phyloP scores from a whole-genome alignment of 2,888 invertebrate species.

The Ectemnius cavifrons region DNA sequence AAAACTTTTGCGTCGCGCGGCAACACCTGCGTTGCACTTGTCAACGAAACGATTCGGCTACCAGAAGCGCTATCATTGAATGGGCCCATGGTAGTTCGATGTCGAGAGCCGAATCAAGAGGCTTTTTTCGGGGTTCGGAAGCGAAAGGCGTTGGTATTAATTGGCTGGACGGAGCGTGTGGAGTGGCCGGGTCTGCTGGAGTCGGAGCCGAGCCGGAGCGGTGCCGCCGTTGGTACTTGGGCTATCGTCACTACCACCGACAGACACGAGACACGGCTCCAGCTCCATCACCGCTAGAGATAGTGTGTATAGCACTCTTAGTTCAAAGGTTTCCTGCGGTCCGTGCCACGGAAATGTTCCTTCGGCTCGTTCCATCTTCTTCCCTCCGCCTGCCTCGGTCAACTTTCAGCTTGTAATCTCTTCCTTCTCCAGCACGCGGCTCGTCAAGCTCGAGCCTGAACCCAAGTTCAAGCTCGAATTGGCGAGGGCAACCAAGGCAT shows the following conservation, averaged over 20 bases:
- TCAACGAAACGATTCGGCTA: slow-evolving; percentile 53
- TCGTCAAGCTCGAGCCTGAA: not conserved
- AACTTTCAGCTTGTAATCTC: slow-evolving; percentile 43
- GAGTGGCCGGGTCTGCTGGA: slow-evolving; percentile 27
- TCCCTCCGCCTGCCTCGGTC: slow-evolving; percentile 54
- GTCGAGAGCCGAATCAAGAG: slow-evolving; percentile 52
- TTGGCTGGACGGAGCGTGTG: slow-evolving; percentile 68
- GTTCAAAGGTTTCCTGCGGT: slow-evolving; percentile 68
- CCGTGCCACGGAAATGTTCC: slow-evolving; percentile 73
- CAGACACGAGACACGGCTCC: slow-evolving; percentile 1
- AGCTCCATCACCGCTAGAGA: not conserved
- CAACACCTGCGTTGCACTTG: slow-evolving; percentile 52
- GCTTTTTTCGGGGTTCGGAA: slow-evolving; percentile 55
- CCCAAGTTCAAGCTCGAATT: slow-evolving; percentile 18
- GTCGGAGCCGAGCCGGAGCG: slow-evolving; percentile 33
- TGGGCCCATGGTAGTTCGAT: slow-evolving; percentile 46
- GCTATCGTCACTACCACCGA: slow-evolving; percentile 25
- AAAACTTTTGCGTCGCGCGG: slow-evolving; percentile 45
- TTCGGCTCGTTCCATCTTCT: slow-evolving; percentile 63
- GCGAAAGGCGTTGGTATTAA: slow-evolving; percentile 70
- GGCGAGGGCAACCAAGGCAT: slow-evolving; percentile 54
- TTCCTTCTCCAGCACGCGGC: slow-evolving; percentile 39
- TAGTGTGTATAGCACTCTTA: slow-evolving; percentile 47
- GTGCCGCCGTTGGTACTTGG: slow-evolving; percentile 32
- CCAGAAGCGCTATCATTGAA: slow-evolving; percentile 53